Evolutionary conservation across 1,140 invertebrate species (phyloP).

Genomic region (Chlorops oryzae): DNA sequence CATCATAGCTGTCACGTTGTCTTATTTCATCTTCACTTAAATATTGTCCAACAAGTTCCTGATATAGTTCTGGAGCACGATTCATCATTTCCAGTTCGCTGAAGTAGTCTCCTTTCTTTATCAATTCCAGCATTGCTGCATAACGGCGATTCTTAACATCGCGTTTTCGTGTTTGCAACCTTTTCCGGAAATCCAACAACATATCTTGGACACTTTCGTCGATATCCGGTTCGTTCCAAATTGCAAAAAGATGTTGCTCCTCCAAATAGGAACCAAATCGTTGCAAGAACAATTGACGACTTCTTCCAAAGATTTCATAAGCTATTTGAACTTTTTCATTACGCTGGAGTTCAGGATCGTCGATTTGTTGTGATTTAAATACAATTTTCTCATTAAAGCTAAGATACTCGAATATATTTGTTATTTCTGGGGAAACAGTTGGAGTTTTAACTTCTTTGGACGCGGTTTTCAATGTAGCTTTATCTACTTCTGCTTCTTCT

Average conservation of each 20-base stretch:
- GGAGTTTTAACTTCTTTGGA: neutral
- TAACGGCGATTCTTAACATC: conserved; percentile 74
- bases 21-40: conserved; percentile 69
- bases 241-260: conserved; percentile 62
- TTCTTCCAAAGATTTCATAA: conserved; percentile 58
- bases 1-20: conserved; percentile 55
- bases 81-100: conserved; percentile 89
- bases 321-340: conserved; percentile 67
- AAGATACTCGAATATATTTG: conserved; percentile 30
- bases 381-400: conserved; percentile 47
- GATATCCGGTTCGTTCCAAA: conserved; percentile 16
- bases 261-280: conserved; percentile 71
- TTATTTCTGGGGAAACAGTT: conserved; percentile 17
- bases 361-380: conserved; percentile 73
- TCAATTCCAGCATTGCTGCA: conserved; percentile 70
- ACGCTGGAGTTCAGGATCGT: conserved; percentile 63
- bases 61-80: conserved; percentile 81
- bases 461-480: neutral
- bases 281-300: conserved; percentile 61
- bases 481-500: conserved; percentile 3
- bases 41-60: conserved; percentile 80
- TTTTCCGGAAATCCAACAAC: conserved; percentile 54
- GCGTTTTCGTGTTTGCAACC: conserved; percentile 51
- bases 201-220: conserved; percentile 57
- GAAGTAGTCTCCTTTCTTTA: conserved; percentile 74